phyloP scores from a whole-genome alignment of 2,888 invertebrate genomes.

The Andrena flavipes region DNA sequence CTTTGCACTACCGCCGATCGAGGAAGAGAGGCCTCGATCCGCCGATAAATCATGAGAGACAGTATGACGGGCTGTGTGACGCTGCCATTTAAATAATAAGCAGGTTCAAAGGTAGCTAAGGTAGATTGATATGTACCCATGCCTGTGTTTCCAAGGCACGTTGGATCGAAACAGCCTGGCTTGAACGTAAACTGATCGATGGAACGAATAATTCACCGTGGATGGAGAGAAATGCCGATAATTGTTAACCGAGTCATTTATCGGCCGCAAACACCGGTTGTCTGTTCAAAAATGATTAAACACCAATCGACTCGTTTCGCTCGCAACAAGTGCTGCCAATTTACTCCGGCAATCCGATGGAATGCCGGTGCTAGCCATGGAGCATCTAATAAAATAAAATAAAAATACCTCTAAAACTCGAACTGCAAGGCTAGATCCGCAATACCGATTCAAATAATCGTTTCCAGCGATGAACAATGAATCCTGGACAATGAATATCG shows the following conservation, averaged over 20 bases:
- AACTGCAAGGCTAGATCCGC: neutral
- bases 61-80: neutral
- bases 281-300: neutral
- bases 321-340: neutral
- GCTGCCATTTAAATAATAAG: neutral
- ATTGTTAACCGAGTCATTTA: no score
- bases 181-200: neutral
- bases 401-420: neutral
- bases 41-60: neutral
- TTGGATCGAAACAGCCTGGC: neutral
- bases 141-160: slow-evolving; percentile 3
- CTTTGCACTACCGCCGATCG: slow-evolving; percentile 19
- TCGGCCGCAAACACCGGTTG: no score
- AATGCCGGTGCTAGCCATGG: neutral
- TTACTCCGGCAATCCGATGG: neutral
- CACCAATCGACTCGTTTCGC: neutral
- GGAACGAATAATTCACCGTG: neutral
- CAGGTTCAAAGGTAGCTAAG: neutral
- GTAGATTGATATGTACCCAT: neutral
- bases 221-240: neutral
- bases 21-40: neutral
- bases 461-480: neutral
- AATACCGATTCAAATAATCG: neutral
- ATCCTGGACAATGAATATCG: neutral
- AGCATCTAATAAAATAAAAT: neutral